Evolutionary conservation across 2,888 invertebrate genomes (phyloP).

Genomic region (Chromoteleia sp.): DNA sequence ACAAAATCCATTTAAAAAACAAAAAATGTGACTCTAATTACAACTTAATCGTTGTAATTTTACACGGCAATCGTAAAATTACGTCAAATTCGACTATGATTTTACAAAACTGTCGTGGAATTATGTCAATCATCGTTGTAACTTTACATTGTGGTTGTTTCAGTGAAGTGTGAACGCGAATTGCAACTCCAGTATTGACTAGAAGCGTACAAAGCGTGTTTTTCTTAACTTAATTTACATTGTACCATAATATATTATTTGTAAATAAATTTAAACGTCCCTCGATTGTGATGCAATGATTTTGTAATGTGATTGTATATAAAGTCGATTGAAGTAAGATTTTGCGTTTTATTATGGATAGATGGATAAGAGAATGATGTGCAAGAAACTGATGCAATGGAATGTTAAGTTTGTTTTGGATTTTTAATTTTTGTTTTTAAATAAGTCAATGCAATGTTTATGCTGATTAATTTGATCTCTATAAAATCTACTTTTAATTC

Average conservation of each 20-base stretch:
- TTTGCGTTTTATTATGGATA: neutral
- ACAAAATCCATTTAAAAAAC: neutral
- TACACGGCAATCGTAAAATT: too few relatives aligned
- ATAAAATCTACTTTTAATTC: too few relatives aligned
- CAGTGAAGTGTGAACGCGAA: neutral
- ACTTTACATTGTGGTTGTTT: neutral
- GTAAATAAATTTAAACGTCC: constrained; percentile 33
- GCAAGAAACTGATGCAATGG: too few relatives aligned
- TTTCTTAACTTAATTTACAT: constrained; percentile 17
- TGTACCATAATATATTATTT: constrained; percentile 31
- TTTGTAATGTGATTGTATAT: constrained; percentile 49
- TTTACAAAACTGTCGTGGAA: too few relatives aligned
- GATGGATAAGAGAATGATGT: neutral
- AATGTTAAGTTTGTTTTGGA: too few relatives aligned
- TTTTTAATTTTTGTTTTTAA: too few relatives aligned
- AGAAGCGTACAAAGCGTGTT: constrained; percentile 17
- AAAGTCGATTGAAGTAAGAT: constrained; percentile 37
- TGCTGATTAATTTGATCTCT: too few relatives aligned
- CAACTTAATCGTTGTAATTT: too few relatives aligned
- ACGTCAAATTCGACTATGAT: too few relatives aligned
- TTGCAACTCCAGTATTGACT: constrained; percentile 36
- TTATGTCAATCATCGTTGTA: neutral
- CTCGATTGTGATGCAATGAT: constrained; percentile 47
- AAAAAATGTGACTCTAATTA: too few relatives aligned
- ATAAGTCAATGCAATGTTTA: too few relatives aligned